Evolutionary conservation across 1,140 invertebrate genomes (phyloP).

Genomic region (Conus betulinus): DNA sequence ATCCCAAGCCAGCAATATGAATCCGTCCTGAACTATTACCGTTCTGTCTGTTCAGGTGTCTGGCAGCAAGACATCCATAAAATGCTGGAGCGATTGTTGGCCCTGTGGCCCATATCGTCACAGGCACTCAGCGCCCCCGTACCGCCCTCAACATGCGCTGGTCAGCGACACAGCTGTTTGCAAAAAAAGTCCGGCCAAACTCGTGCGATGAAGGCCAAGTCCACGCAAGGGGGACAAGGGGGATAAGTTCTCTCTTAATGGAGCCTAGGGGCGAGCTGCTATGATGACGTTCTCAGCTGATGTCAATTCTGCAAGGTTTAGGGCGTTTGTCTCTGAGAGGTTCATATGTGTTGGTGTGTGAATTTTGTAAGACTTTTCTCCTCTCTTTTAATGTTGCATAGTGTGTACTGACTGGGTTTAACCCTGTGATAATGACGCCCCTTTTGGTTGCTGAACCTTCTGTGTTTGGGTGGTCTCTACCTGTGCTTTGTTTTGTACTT

Average conservation of each 20-base stretch:
- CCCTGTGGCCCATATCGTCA: constrained; percentile 65
- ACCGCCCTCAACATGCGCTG: constrained; percentile 62
- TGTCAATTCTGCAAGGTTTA: constrained; percentile 12
- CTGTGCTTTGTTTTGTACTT: too few species aligned
- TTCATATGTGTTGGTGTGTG: not conserved
- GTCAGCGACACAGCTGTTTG: constrained; percentile 65
- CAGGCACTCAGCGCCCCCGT: constrained; percentile 64
- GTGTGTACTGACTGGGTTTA: too few species aligned
- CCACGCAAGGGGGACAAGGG: constrained; percentile 21
- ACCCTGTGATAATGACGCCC: too few species aligned
- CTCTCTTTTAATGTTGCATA: not conserved
- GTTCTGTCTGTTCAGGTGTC: constrained; percentile 59
- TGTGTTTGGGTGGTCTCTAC: not conserved
- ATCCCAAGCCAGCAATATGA: too few species aligned
- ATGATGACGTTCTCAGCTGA: not conserved
- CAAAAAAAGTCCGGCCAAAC: constrained; percentile 43
- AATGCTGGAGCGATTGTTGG: constrained; percentile 73
- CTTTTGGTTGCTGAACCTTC: too few species aligned
- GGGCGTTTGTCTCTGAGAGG: not conserved
- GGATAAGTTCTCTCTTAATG: constrained; percentile 5
- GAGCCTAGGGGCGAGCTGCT: constrained; percentile 33
- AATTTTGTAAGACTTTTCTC: not conserved
- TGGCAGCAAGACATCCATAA: constrained; percentile 67
- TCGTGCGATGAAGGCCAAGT: constrained; percentile 12
- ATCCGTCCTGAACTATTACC: too few species aligned